A percentile compares a stretch with the other conserved stretches of the same genome.
phyloP scores from a whole-genome alignment of 1,140 invertebrate species.

The Heliconius congener region DNA sequence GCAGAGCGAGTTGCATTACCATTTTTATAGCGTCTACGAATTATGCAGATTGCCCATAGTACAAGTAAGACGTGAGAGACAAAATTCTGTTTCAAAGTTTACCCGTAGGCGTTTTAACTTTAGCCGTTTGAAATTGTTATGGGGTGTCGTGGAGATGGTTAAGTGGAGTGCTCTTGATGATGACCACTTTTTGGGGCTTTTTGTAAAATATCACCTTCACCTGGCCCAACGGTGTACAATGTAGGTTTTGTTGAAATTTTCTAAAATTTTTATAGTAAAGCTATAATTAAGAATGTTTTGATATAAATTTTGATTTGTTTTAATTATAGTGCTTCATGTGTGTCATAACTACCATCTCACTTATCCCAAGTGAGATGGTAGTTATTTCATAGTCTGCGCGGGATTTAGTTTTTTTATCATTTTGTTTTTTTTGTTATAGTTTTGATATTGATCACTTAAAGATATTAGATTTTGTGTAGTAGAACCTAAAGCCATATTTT shows the following conservation, averaged over 20 bases:
- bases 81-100: slow-evolving; percentile 14
- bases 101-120: slow-evolving; percentile 5
- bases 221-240: not conserved
- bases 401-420: too few relatives aligned
- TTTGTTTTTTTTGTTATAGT: too few relatives aligned
- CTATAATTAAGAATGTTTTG: not conserved
- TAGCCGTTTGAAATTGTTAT: not conserved
- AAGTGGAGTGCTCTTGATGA: slow-evolving; percentile 1
- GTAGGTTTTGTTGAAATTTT: not conserved
- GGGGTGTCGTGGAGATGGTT: not conserved
- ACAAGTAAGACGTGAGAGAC: slow-evolving; percentile 39
- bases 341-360: too few relatives aligned
- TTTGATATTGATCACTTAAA: too few relatives aligned
- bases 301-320: not conserved
- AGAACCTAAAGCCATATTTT: too few relatives aligned
- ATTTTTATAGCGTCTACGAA: slow-evolving; percentile 68
- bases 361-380: too few relatives aligned
- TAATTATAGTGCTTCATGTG: not conserved
- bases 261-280: not conserved
- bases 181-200: not conserved
- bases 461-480: too few relatives aligned
- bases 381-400: too few relatives aligned
- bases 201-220: not conserved
- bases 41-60: slow-evolving; percentile 60
- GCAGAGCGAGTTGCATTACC: slow-evolving; percentile 49